A percentile compares a stretch with the other conserved stretches of the same genome.
phyloP scores from a whole-genome alignment of 2,113 vertebrate species.

The Etia nguti region DNA sequence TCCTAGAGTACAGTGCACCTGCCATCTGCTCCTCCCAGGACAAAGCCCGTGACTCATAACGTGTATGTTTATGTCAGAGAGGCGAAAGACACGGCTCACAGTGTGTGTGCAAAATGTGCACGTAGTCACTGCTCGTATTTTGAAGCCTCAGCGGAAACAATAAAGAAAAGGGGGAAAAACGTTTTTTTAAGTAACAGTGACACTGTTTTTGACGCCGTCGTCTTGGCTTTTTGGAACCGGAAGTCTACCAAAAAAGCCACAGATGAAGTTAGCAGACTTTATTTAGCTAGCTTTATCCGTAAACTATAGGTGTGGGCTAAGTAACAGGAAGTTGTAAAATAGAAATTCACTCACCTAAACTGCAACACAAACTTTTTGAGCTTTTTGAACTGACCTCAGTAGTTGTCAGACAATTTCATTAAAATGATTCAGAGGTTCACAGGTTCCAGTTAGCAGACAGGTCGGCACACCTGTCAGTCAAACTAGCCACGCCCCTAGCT shows the following conservation, averaged over 20 bases:
- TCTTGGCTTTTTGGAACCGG: background rate
- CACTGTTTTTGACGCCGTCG: background rate
- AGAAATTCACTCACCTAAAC: background rate
- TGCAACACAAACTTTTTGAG: background rate
- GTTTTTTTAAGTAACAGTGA: background rate
- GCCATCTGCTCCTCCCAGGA: constrained; percentile 34
- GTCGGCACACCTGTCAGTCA: background rate
- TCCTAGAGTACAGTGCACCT: background rate
- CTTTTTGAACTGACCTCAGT: background rate
- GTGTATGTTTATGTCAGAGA: background rate
- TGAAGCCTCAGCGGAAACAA: background rate
- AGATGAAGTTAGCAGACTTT: background rate
- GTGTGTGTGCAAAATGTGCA: background rate
- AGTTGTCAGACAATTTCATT: too few relatives aligned
- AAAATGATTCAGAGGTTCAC: background rate
- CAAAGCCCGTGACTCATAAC: constrained; percentile 1
- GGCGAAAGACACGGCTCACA: background rate
- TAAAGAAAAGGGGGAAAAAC: fast-evolving
- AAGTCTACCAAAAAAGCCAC: background rate
- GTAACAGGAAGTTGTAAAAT: background rate
- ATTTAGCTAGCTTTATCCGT: background rate
- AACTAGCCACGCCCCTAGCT: background rate
- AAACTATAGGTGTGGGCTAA: background rate
- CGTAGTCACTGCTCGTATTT: fast-evolving
- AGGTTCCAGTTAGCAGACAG: background rate